Evolutionary conservation across 1,140 invertebrate species (phyloP).

Genomic region (Hetaerina americana): DNA sequence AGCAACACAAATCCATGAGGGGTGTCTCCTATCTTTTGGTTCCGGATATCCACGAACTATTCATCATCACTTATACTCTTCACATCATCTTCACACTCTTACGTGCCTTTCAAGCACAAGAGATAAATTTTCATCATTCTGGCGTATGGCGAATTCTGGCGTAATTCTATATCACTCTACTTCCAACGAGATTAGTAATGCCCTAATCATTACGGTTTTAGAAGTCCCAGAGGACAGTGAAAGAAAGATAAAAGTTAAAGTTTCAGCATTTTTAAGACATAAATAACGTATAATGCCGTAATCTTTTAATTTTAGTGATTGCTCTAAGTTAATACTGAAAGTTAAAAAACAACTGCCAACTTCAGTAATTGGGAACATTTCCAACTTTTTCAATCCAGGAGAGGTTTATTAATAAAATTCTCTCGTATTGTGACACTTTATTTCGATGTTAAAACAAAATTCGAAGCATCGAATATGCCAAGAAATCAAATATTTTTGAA

Average conservation of each 20-base stretch:
- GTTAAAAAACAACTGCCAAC: background rate
- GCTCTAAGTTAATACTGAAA: background rate
- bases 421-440: too few relatives aligned
- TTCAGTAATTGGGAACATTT: background rate
- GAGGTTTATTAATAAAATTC: too few relatives aligned
- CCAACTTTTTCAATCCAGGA: background rate
- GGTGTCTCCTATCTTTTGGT: background rate
- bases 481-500: too few relatives aligned
- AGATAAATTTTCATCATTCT: too few relatives aligned
- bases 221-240: background rate
- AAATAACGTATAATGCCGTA: background rate
- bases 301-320: background rate
- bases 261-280: background rate
- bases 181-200: background rate
- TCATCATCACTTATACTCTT: background rate
- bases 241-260: background rate
- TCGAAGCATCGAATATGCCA: too few relatives aligned
- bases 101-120: background rate
- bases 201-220: background rate
- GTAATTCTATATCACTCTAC: background rate
- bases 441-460: too few relatives aligned
- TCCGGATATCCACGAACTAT: background rate
- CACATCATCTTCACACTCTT: background rate
- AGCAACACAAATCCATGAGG: too few relatives aligned
- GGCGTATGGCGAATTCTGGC: background rate